phyloP scores from a whole-genome alignment of 2,888 invertebrate species.

The Ceriagrion tenellum region DNA sequence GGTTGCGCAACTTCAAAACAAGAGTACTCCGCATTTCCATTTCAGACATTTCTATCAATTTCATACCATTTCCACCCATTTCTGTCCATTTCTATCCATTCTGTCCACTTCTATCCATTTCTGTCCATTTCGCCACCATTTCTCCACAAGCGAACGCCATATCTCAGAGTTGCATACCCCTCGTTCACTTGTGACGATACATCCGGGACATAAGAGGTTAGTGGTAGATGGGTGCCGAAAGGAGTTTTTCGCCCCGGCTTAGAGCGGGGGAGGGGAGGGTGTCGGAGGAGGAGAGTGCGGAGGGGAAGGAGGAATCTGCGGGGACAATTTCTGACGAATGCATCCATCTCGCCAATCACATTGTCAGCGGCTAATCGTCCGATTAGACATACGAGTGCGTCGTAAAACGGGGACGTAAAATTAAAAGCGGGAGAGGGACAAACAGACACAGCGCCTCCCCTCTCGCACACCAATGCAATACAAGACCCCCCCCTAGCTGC shows the following conservation, averaged over 20 bases:
- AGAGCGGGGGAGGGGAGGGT: neutral
- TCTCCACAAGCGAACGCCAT: too few species aligned
- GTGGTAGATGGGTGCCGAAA: too few species aligned
- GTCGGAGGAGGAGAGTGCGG: neutral
- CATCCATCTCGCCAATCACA: conserved; percentile 53
- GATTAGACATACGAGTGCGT: conserved; percentile 49
- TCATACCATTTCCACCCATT: too few species aligned
- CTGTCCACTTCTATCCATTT: too few species aligned
- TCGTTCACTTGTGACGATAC: too few species aligned
- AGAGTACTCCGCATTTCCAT: too few species aligned
- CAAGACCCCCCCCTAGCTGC: conserved; percentile 72
- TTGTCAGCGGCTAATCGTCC: conserved; percentile 57
- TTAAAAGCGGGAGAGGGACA: neutral
- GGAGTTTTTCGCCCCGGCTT: neutral
- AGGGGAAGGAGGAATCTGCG: neutral
- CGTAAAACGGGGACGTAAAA: conserved; percentile 61
- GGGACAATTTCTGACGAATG: conserved; percentile 24
- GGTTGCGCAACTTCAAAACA: too few species aligned
- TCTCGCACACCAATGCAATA: neutral
- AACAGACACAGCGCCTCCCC: neutral
- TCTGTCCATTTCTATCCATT: too few species aligned
- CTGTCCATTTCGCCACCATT: too few species aligned
- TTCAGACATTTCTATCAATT: too few species aligned
- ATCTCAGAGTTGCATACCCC: too few species aligned
- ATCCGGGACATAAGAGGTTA: too few species aligned